Percentiles rank a stretch among this genome's conserved stretches.
phyloP scores from a whole-genome alignment of 2,113 vertebrate species.

The Amia ocellicauda region DNA sequence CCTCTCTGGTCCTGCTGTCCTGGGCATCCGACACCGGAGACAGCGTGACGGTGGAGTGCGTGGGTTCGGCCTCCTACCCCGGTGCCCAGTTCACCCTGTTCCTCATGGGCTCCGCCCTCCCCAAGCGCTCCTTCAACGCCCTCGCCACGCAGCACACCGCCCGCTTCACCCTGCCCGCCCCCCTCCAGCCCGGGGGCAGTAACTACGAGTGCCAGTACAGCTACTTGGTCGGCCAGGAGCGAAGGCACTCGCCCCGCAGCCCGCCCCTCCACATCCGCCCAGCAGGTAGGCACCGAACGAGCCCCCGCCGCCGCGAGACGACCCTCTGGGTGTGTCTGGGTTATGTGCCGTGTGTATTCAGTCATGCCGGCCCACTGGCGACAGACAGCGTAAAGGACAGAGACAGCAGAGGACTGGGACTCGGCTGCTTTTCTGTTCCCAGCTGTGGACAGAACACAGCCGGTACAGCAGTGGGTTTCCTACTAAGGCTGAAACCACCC shows the following conservation, averaged over 20 bases:
- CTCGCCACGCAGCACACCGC: conserved; percentile 34
- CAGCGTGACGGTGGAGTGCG: conserved; percentile 45
- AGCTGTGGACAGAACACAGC: too few relatives aligned
- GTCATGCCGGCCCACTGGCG: too few relatives aligned
- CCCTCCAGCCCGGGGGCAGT: conserved; percentile 27
- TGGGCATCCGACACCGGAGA: conserved; percentile 37
- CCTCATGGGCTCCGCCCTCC: conserved; percentile 27
- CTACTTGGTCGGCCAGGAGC: conserved; percentile 34
- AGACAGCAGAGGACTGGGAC: too few relatives aligned
- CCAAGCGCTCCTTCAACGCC: conserved; percentile 16
- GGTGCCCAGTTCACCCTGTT: conserved; percentile 55
- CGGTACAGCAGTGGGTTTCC: too few relatives aligned
- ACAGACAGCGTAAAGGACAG: too few relatives aligned
- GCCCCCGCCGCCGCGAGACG: too few relatives aligned
- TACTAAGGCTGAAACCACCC: too few relatives aligned
- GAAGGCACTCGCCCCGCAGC: conserved; percentile 49
- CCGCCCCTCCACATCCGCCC: conserved; percentile 33
- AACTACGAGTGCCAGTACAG: conserved; percentile 62
- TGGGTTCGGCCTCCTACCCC: conserved; percentile 55
- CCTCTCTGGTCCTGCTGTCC: conserved; percentile 40
- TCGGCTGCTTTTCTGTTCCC: too few relatives aligned
- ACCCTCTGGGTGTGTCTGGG: too few relatives aligned
- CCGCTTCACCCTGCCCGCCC: conserved; percentile 47
- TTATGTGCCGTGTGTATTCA: too few relatives aligned
- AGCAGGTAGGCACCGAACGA: conserved; percentile 22